A percentile compares a stretch with the other conserved stretches of the same genome.
Conservation (phyloP, 2,797 vertebrate genomes). For the Micromesistius poutassou region DNA sequence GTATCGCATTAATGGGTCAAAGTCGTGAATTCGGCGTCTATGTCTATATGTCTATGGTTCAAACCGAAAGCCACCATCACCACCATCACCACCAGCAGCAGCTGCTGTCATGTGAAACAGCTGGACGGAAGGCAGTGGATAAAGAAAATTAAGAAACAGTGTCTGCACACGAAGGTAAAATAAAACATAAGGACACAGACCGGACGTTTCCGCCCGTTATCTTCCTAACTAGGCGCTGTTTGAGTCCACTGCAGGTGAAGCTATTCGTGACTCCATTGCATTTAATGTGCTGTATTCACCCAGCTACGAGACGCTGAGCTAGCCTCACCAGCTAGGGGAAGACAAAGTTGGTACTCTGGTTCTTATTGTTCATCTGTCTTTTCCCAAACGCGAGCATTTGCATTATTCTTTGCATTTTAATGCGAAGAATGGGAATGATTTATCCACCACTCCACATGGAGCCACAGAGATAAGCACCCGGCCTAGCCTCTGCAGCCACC, state of each 20-base stretch:
- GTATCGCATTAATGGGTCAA: too few species aligned
- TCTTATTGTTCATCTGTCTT: neutral
- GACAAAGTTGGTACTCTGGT: constrained; percentile 39
- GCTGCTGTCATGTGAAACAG: constrained; percentile 75
- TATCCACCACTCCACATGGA: constrained; percentile 10
- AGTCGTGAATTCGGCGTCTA: too few species aligned
- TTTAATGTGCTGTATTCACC: constrained; percentile 40
- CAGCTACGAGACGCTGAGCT: constrained; percentile 37
- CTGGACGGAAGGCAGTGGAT: constrained; percentile 64
- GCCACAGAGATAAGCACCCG: constrained; percentile 33
- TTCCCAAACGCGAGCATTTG: neutral
- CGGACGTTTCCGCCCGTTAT: neutral
- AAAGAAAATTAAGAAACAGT: constrained; percentile 52
- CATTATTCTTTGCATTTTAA: neutral
- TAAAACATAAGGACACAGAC: neutral
- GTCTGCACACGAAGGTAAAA: constrained; percentile 52
- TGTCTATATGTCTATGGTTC: constrained; percentile 2
- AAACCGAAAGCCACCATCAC: constrained; percentile 23
- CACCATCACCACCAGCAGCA: constrained; percentile 31
- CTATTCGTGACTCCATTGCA: constrained; percentile 41
- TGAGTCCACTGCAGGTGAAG: neutral
- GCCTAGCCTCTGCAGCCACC: constrained; percentile 58
- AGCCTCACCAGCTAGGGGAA: constrained; percentile 50
- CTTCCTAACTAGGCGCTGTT: neutral
- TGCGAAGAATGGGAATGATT: neutral